Conservation (phyloP, 2,888 invertebrate genomes). For the Choristoneura rosaceana region DNA sequence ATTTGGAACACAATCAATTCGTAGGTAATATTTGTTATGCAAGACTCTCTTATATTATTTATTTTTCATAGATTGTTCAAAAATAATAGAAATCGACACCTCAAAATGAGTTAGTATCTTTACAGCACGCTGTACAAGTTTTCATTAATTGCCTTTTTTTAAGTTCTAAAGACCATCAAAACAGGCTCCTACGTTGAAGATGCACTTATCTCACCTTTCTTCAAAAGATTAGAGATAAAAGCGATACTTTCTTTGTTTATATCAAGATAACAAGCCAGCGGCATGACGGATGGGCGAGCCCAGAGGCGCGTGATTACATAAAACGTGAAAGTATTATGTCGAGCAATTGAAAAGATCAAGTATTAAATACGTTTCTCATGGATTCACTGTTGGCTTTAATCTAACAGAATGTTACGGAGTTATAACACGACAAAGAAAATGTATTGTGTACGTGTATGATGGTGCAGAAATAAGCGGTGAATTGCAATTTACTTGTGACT, state of each 20-base stretch:
- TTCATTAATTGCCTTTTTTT: not conserved
- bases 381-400: slow-evolving; percentile 52
- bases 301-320: slow-evolving; percentile 74
- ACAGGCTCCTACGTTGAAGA: slow-evolving; percentile 40
- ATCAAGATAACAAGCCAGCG: slow-evolving; percentile 70
- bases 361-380: slow-evolving; percentile 59
- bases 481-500: slow-evolving; percentile 34
- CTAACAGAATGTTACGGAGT: slow-evolving; percentile 49
- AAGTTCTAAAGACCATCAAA: slow-evolving; percentile 32
- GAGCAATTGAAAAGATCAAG: slow-evolving; percentile 69
- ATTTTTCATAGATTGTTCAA: not conserved
- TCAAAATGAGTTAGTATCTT: not conserved
- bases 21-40: not conserved
- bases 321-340: slow-evolving; percentile 76
- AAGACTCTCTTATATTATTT: not conserved
- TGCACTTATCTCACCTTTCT: slow-evolving; percentile 60
- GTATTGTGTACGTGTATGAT: slow-evolving; percentile 49
- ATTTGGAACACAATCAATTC: not conserved
- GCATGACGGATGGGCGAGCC: slow-evolving; percentile 73
- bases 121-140: slow-evolving; percentile 1
- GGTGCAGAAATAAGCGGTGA: slow-evolving; percentile 43
- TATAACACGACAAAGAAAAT: slow-evolving; percentile 46
- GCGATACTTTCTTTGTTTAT: slow-evolving; percentile 68
- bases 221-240: slow-evolving; percentile 65
- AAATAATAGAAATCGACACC: not conserved